Conservation (phyloP, 2,888 invertebrate genomes). For the Nephrotoma flavescens region DNA sequence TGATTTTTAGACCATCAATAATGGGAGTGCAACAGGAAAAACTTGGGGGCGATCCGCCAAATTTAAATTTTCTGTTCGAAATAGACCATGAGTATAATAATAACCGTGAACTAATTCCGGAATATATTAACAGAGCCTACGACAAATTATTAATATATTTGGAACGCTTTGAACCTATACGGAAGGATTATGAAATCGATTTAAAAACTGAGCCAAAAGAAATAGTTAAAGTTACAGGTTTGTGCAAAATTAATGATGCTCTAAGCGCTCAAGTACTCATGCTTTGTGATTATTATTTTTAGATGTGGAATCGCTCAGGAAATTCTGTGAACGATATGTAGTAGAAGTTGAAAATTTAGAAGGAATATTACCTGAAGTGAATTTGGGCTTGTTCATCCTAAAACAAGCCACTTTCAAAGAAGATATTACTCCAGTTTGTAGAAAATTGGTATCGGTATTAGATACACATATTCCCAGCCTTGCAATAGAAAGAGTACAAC, state of each 20-base stretch:
- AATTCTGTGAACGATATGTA: conserved; percentile 51
- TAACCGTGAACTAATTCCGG: conserved; percentile 36
- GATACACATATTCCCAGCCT: conserved; percentile 49
- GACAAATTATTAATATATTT: conserved; percentile 47
- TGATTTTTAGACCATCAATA: conserved; percentile 49
- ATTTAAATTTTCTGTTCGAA: conserved; percentile 50
- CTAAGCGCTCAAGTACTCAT: too few species aligned
- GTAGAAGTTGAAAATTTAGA: conserved; percentile 53
- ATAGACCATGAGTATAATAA: conserved; percentile 37
- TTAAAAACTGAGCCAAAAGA: conserved; percentile 43
- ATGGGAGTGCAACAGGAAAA: conserved; percentile 69
- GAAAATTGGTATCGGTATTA: conserved; percentile 48
- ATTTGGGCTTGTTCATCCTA: conserved; percentile 58
- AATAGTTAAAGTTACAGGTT: conserved; percentile 43
- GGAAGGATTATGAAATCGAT: conserved; percentile 55
- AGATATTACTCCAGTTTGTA: conserved; percentile 54
- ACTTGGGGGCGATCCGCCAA: conserved; percentile 58
- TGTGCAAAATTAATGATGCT: conserved; percentile 8
- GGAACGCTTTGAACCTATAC: conserved; percentile 46
- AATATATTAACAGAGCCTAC: conserved; percentile 43
- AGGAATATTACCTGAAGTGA: conserved; percentile 47
- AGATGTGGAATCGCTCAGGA: conserved; percentile 48
- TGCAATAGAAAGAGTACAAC: conserved; percentile 42
- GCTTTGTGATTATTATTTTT: neutral
- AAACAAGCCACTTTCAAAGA: conserved; percentile 57